Evolutionary conservation across 2,113 vertebrate genomes (phyloP), one percentile per base, ranked within the genome.

Genomic region (Martes martes): DNA sequence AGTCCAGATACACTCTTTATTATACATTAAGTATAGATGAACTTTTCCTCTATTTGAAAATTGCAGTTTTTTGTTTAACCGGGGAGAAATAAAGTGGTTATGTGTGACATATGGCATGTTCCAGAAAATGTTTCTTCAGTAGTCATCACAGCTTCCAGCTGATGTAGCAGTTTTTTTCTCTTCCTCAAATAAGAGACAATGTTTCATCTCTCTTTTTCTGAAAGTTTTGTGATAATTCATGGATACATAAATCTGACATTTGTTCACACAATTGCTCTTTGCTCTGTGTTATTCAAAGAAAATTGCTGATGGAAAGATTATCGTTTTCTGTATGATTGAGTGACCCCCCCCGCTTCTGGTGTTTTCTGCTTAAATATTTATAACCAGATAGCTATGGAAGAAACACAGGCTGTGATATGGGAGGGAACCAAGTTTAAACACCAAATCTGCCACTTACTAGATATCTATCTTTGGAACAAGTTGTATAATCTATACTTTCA

Each of bases 121-220:
- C 21, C 92, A 85, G 63, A 87, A 96, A 95, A 96, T 23, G 33
- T 95, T 86, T 96, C 95, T 94, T 86, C 26, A n/a, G 69, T 59
- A 78, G 50, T 74, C 69, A 59, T 76, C n/a, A 73, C 45, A 82
- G 78, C 47, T 76, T 91, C 36, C 21, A 80, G 87, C 87, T 92
- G 92, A 96, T 81, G 13, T 4, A 45, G 82, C 76, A 79, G 7
- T 45, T 83, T 78, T 45, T 95, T 55, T 26, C 55, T 52, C 57
- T 61, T 90, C 15, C 42, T 95, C 55, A 90, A 76, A 89, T 50
- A 92, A 31, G 13, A 96, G 24, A 89, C 36, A 50, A 6, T 87
- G 63, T 95, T 94, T 96, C 39, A 45, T 91, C 23, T 84, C 21
- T 52, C 11, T 39, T 91, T 26, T 95, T 89, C 78, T 80, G n/a